Conservation (phyloP, 2,797 vertebrate species). For the Perdix hodgsoniae region DNA sequence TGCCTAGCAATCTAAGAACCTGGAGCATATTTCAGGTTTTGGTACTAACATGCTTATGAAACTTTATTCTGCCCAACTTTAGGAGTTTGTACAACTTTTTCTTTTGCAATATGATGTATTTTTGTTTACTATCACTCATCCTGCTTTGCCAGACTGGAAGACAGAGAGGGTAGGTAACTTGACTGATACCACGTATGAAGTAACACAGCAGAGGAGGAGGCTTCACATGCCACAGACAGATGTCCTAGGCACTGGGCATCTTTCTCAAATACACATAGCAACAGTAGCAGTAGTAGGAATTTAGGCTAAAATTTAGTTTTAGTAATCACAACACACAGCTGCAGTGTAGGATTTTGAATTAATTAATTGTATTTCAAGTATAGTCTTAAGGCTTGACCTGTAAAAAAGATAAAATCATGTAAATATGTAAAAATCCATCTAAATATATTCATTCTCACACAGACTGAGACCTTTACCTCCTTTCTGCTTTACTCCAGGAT, state of each 20-base stretch:
- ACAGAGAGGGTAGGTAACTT: not conserved
- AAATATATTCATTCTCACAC: not conserved
- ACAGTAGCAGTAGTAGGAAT: not conserved
- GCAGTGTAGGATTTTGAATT: not conserved
- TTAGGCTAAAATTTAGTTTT: not conserved
- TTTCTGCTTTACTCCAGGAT: slow-evolving; percentile 83
- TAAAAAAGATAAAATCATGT: not conserved
- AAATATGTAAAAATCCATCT: not conserved
- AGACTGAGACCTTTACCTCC: not conserved
- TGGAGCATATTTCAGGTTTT: not conserved
- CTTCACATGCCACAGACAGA: not conserved
- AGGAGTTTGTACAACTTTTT: not conserved
- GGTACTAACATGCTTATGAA: not conserved
- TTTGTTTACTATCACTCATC: not conserved
- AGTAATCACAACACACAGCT: not conserved
- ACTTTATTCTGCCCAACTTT: not conserved
- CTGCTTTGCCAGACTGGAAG: not conserved
- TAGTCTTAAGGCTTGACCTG: not conserved
- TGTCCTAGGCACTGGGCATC: not conserved
- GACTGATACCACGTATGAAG: not conserved
- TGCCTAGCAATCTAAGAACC: not conserved
- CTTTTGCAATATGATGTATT: not conserved
- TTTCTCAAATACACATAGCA: not conserved
- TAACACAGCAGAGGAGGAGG: not conserved
- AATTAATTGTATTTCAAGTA: not conserved